These are phyloP conservation scores for Epinephelus malabaricus DNA, from an alignment of 2,797 vertebrate species.

Conservation along the genomic window DNA sequence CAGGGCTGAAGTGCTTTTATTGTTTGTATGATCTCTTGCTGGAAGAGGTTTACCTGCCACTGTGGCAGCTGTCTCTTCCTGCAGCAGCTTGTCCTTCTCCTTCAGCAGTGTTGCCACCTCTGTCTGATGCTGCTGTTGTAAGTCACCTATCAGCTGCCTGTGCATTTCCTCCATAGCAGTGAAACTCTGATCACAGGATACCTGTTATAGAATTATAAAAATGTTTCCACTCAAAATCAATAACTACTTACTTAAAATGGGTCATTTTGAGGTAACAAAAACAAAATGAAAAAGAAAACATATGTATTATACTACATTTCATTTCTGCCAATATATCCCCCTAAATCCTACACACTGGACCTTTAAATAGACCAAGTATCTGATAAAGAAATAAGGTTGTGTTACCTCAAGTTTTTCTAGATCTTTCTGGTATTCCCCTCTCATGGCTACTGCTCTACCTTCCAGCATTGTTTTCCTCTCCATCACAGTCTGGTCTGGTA, in stretches of 20 bases:
- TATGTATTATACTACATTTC: no score
- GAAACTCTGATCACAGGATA: constrained; percentile 90
- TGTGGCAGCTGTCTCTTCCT: constrained; percentile 93
- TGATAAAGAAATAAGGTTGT: background rate
- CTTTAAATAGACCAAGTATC: background rate
- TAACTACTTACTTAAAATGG: background rate
- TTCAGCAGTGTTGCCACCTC: constrained; percentile 91
- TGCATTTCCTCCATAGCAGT: constrained; percentile 92
- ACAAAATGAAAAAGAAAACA: no score
- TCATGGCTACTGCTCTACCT: constrained; percentile 60
- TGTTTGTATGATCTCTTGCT: background rate
- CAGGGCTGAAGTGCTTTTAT: background rate
- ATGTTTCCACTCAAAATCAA: background rate
- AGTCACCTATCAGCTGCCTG: constrained; percentile 90
- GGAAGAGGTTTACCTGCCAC: constrained; percentile 87
- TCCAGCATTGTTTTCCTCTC: constrained; percentile 85
- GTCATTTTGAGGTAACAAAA: no score
- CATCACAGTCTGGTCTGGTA: constrained; percentile 69
- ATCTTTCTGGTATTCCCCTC: constrained; percentile 87
- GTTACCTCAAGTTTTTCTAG: constrained; percentile 91
- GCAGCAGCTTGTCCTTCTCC: constrained; percentile 93
- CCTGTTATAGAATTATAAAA: constrained; percentile 72
- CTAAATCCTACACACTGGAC: no score
- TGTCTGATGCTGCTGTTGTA: constrained; percentile 93
- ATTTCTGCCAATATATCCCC: no score